phyloP scores from a whole-genome alignment of 2,888 invertebrate species.

The Melipona bicolor region DNA sequence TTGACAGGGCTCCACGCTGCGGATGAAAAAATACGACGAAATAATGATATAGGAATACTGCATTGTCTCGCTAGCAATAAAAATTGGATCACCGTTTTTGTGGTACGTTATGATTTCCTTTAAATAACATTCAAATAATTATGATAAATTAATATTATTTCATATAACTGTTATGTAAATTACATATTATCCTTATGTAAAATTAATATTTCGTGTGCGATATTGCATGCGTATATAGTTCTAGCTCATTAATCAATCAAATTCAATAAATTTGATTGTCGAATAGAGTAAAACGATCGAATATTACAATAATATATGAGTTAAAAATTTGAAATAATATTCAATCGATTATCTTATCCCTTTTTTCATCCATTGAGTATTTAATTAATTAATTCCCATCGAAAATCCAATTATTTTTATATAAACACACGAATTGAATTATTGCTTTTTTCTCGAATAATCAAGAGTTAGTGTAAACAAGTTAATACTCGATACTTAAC shows the following conservation, averaged over 20 bases:
- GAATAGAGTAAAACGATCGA: neutral
- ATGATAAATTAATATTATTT: neutral
- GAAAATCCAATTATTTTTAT: neutral
- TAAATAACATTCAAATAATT: neutral
- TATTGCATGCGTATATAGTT: neutral
- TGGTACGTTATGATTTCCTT: neutral
- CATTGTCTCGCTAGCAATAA: neutral
- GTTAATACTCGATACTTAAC: conserved; percentile 3
- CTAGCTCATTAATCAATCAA: neutral
- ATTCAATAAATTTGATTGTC: neutral
- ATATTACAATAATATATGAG: neutral
- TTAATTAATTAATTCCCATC: neutral
- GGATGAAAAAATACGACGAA: neutral
- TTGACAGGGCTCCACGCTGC: neutral
- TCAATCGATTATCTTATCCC: neutral
- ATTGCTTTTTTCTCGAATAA: neutral
- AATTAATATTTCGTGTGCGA: neutral
- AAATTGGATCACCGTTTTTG: neutral
- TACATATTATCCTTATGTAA: neutral
- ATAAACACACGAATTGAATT: neutral
- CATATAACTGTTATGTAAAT: neutral
- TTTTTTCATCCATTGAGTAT: neutral
- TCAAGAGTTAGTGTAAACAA: neutral
- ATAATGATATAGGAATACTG: neutral
- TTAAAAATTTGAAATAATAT: neutral